Conservation (phyloP, 2,797 vertebrate genomes). For the Tinamus major region DNA sequence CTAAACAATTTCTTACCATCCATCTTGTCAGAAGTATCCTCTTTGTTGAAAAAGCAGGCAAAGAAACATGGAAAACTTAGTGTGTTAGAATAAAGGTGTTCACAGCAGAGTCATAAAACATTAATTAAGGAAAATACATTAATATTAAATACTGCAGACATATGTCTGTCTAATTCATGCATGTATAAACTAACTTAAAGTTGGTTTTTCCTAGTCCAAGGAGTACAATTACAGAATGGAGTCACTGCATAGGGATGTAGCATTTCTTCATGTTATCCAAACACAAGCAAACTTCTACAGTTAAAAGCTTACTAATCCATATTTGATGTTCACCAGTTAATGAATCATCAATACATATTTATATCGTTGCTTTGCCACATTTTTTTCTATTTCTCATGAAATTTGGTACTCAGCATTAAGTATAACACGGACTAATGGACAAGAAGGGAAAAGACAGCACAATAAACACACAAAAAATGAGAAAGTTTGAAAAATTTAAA, state of each 20-base stretch:
- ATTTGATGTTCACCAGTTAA: neutral
- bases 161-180: slow-evolving; percentile 46
- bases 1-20: slow-evolving; percentile 93
- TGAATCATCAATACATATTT: neutral
- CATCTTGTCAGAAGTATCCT: slow-evolving; percentile 98
- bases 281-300: neutral
- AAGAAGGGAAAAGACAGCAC: neutral
- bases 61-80: slow-evolving; percentile 83
- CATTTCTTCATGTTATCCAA: neutral
- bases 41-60: slow-evolving; percentile 89
- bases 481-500: neutral
- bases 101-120: slow-evolving; percentile 69
- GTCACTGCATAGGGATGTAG: neutral
- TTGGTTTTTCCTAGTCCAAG: neutral
- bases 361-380: neutral
- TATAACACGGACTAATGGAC: neutral
- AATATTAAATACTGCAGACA: slow-evolving; percentile 65
- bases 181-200: slow-evolving; percentile 30
- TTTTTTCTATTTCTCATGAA: neutral
- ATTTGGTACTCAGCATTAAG: neutral
- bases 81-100: slow-evolving; percentile 76
- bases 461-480: neutral
- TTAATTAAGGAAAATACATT: slow-evolving; percentile 71
- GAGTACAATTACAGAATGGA: neutral
- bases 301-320: neutral